A percentile compares a stretch with the other conserved stretches of the same genome.
phyloP scores from a whole-genome alignment of 1,140 invertebrate species.

The Zaprionus kolodkinae region DNA sequence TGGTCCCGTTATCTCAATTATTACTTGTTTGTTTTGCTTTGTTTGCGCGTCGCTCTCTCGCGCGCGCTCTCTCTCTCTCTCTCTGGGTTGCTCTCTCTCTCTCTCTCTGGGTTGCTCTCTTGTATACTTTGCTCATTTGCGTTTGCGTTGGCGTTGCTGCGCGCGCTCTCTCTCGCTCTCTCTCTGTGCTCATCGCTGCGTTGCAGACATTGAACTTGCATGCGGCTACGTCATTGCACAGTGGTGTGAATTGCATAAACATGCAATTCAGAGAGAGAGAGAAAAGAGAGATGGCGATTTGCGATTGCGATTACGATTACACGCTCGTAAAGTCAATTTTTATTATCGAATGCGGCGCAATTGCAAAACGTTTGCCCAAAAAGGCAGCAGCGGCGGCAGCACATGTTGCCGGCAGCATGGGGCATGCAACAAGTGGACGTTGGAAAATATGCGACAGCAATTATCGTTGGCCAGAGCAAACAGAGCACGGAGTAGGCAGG shows the following conservation, averaged over 20 bases:
- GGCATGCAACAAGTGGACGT: slow-evolving; percentile 72
- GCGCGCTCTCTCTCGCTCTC: slow-evolving; percentile 26
- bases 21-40: slow-evolving; percentile 39
- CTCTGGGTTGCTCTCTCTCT: neutral
- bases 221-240: slow-evolving; percentile 52
- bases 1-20: slow-evolving; percentile 45
- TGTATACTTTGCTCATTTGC: slow-evolving; percentile 8
- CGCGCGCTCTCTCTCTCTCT: slow-evolving; percentile 3
- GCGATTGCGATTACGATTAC: slow-evolving; percentile 12
- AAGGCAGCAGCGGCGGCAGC: slow-evolving; percentile 51
- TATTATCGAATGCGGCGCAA: slow-evolving; percentile 29
- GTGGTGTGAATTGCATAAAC: slow-evolving; percentile 51
- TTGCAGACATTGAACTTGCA: slow-evolving; percentile 75
- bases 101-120: slow-evolving; percentile 1
- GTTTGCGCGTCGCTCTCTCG: slow-evolving; percentile 20
- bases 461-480: slow-evolving; percentile 63
- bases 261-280: neutral
- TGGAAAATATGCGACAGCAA: slow-evolving; percentile 77
- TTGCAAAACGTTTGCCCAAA: slow-evolving; percentile 72
- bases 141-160: slow-evolving; percentile 17
- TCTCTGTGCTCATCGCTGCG: slow-evolving; percentile 7
- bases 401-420: neutral
- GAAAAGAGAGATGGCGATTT: neutral
- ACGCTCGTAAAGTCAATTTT: slow-evolving; percentile 42
- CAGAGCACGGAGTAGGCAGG: slow-evolving; percentile 17